Evolutionary conservation across 2,888 invertebrate species (phyloP), one percentile per base, ranked within the genome.

Genomic region (Oscheius sp.): DNA sequence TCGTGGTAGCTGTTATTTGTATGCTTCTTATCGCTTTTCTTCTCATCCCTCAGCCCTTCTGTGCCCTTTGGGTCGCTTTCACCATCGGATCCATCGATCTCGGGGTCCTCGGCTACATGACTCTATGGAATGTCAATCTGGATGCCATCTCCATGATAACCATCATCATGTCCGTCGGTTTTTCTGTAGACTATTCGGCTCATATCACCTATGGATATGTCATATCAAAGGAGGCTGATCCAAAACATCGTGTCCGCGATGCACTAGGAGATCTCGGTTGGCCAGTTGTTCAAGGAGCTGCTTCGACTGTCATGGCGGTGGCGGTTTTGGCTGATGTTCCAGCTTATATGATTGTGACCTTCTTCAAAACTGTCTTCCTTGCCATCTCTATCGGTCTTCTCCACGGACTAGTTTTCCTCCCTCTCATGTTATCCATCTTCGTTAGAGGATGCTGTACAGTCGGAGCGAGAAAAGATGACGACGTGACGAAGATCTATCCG

Each of bases 61-160:
- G 94, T 87, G 93, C 93, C 0, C 88, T 95, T 8, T 95, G 94
- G 94, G 94, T 95, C 0, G 77, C 77, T n/a, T 92, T 95, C 86
- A 93, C 94, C 82, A 94, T 95, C 68, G 91, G 94, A 65, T 94
- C 94, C 6, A 95, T 95, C 78, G 94, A 94, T 87, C 88, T 92
- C 8, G 95, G 95, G 0, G 94, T 95, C 0, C 92, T 94, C 0
- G 95, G 95, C 4, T 95, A 94, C 88, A 95, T 95, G 95, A 92
- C 94, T 0, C 89, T 94, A 17, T 95, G 95, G 95, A 92, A 92
- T 80, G 94, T 95, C 41, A 81, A 81, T 54, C 63, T 81, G 71
- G 83, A 83, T 68, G 81, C 82, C 0, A 94, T 95, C 82, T 94
- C 94, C 1, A 82, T 82, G 82, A 82, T 82, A 32, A 82, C 80